phyloP scores from a whole-genome alignment of 1,140 invertebrate species.

The Himalopsyche phryganea region DNA sequence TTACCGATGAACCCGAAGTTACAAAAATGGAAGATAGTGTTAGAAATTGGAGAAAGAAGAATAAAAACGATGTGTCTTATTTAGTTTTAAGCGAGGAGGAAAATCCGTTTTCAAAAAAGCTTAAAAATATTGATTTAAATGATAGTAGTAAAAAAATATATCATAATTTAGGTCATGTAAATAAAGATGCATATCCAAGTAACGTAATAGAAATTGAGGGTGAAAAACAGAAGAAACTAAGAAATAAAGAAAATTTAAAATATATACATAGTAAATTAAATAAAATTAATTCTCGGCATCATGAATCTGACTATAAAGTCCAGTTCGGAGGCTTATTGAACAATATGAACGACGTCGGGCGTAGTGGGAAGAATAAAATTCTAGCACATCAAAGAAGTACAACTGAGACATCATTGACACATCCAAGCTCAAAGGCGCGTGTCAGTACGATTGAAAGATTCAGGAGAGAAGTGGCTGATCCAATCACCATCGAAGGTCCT shows the following conservation, averaged over 20 bases:
- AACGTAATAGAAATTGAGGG: neutral
- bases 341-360: neutral
- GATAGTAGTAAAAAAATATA: constrained; percentile 4
- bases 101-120: constrained; percentile 16
- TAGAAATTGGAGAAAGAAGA: constrained; percentile 8
- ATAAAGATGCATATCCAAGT: constrained; percentile 3
- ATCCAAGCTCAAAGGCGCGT: neutral
- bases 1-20: neutral
- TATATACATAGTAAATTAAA: constrained; percentile 8
- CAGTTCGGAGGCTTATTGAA: constrained; percentile 1
- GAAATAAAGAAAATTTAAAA: neutral
- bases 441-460: constrained; percentile 18
- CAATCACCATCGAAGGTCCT: constrained; percentile 14
- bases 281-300: neutral
- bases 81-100: constrained; percentile 8
- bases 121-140: constrained; percentile 9
- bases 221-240: neutral
- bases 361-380: neutral
- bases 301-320: neutral
- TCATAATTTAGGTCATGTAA: constrained; percentile 4
- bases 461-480: constrained; percentile 17
- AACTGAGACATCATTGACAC: neutral
- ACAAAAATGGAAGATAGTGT: neutral
- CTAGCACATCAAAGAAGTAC: neutral
- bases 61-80: constrained; percentile 9